A percentile compares a stretch with the other conserved stretches of the same genome.
phyloP scores from a whole-genome alignment of 2,888 invertebrate species.

The Drosophila flavopinicola region DNA sequence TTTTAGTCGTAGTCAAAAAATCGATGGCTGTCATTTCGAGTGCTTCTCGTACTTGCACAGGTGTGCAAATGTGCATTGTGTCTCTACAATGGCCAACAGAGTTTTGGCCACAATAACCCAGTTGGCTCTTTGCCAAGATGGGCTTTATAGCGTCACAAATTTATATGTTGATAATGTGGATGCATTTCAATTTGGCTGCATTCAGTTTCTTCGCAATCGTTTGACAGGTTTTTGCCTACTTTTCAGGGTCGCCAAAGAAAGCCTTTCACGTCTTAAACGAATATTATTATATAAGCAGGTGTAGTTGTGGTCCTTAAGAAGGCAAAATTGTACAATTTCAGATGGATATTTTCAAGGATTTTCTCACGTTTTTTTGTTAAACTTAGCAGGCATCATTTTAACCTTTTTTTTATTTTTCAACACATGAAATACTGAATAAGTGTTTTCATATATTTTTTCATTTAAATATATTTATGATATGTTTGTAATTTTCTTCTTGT shows the following conservation, averaged over 20 bases:
- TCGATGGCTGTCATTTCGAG: slow-evolving; percentile 61
- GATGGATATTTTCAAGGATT: too few species aligned
- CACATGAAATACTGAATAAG: too few species aligned
- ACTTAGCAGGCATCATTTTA: too few species aligned
- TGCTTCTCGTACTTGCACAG: slow-evolving; percentile 21
- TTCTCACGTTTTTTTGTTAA: too few species aligned
- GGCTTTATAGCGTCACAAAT: slow-evolving; percentile 7
- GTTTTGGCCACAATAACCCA: slow-evolving; percentile 60
- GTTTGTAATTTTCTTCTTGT: too few species aligned
- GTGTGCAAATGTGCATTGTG: slow-evolving; percentile 22
- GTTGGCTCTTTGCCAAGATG: slow-evolving; percentile 60
- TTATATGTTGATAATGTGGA: neutral
- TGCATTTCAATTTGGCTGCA: slow-evolving; percentile 3
- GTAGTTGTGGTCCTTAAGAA: too few species aligned
- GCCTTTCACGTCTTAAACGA: neutral
- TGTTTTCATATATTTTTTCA: too few species aligned
- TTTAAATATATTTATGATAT: too few species aligned
- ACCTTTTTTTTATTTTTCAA: neutral
- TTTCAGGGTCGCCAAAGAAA: slow-evolving; percentile 54
- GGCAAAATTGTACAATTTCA: too few species aligned
- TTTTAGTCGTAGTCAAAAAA: slow-evolving; percentile 41
- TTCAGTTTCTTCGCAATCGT: slow-evolving; percentile 16
- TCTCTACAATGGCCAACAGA: slow-evolving; percentile 30
- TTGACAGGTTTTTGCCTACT: slow-evolving; percentile 47
- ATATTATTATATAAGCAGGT: slow-evolving; percentile 2